Percentiles rank a stretch among this genome's conserved stretches.
Evolutionary conservation across 1,140 invertebrate genomes (phyloP).

Genomic region (Drosophila suzukii): DNA sequence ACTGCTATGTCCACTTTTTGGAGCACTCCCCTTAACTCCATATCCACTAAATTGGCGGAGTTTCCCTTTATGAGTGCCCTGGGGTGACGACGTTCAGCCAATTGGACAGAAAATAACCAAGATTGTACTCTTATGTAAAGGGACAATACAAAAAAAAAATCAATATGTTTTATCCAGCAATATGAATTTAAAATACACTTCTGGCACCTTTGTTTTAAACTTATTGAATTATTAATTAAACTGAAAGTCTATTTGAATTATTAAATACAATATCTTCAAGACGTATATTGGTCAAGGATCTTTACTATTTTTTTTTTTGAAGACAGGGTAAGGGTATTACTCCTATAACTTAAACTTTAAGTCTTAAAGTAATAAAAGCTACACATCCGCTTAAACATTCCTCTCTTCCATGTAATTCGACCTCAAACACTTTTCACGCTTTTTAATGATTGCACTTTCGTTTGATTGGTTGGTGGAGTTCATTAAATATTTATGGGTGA

Average conservation of each 20-base stretch:
- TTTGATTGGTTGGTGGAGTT: constrained; percentile 31
- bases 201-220: background rate
- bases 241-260: too few species aligned
- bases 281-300: too few species aligned
- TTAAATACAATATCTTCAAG: too few species aligned
- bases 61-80: constrained; percentile 29
- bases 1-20: constrained; percentile 13
- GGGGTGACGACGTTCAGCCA: constrained; percentile 23
- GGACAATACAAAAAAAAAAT: too few species aligned
- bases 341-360: background rate
- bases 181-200: background rate
- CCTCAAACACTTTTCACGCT: constrained; percentile 45
- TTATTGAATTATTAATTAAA: too few species aligned
- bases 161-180: background rate
- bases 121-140: background rate
- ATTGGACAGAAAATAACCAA: constrained; percentile 33
- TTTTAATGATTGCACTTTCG: constrained; percentile 51
- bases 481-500: constrained; percentile 56
- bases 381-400: background rate
- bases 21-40: background rate
- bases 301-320: too few species aligned
- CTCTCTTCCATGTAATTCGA: constrained; percentile 10
- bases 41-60: constrained; percentile 1
- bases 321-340: too few species aligned
- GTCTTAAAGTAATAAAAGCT: background rate